Evolutionary conservation across 2,113 vertebrate genomes (phyloP).

Genomic region (Glareola pratincola): DNA sequence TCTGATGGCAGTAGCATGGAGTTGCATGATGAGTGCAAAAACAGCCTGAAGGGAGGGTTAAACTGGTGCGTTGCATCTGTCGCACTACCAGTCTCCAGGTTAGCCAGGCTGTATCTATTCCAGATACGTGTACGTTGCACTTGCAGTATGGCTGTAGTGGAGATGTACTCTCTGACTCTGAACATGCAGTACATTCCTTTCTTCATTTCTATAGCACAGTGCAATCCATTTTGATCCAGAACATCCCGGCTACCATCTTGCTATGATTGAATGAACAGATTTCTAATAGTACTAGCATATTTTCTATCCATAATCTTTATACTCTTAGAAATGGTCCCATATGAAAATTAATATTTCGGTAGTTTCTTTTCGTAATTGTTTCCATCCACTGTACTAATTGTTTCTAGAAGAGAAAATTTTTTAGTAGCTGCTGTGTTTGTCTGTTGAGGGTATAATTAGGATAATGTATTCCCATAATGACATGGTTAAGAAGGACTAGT

Average conservation of each 20-base stretch:
- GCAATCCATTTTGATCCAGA: neutral
- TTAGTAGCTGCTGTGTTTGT: neutral
- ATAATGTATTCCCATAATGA: conserved; percentile 1
- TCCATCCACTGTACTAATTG: neutral
- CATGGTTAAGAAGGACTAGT: neutral
- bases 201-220: neutral
- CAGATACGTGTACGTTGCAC: neutral
- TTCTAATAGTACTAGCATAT: neutral
- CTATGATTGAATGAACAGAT: neutral
- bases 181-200: neutral
- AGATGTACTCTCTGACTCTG: neutral
- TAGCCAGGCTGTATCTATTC: neutral
- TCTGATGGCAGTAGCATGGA: neutral
- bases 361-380: neutral
- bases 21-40: neutral
- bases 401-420: neutral
- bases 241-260: neutral
- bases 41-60: neutral
- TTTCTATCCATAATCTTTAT: neutral
- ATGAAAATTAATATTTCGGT: neutral
- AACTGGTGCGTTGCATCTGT: neutral
- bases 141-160: neutral
- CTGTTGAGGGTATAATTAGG: neutral
- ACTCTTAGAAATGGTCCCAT: neutral
- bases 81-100: neutral